Evolutionary conservation across 37 sponge, comb jelly and placozoan genomes (phyloP).

Genomic region (Axinella damicornis): DNA sequence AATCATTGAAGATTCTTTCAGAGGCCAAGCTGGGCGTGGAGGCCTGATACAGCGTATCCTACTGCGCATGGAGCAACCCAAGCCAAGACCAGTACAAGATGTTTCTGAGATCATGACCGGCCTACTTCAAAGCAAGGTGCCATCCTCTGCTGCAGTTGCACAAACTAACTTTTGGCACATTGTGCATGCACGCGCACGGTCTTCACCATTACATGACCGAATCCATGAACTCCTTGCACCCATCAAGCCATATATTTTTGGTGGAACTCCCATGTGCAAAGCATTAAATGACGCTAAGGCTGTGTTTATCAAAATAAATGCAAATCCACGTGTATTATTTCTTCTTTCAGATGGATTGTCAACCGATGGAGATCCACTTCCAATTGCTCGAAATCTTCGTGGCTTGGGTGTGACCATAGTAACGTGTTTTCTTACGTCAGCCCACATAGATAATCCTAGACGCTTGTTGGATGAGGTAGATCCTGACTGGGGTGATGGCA

Average conservation of each 20-base stretch:
- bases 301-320: slow-evolving; percentile 9
- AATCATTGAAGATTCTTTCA: not conserved
- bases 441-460: slow-evolving; percentile 17
- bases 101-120: slow-evolving; percentile 32
- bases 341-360: slow-evolving; percentile 61
- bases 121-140: too few relatives aligned
- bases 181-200: not conserved
- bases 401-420: slow-evolving; percentile 34
- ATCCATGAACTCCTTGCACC: slow-evolving; percentile 26
- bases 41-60: too few relatives aligned
- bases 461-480: not conserved
- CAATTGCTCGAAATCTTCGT: slow-evolving; percentile 7
- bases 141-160: too few relatives aligned
- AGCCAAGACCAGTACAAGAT: slow-evolving; percentile 16
- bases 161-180: too few relatives aligned
- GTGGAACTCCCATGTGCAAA: slow-evolving; percentile 56
- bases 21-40: too few relatives aligned
- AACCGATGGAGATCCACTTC: slow-evolving; percentile 51
- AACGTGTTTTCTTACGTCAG: slow-evolving; percentile 41
- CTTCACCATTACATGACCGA: slow-evolving; percentile 14
- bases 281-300: slow-evolving; percentile 34
- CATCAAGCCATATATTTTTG: slow-evolving; percentile 57
- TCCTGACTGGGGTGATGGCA: not conserved
- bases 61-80: too few relatives aligned
- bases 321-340: slow-evolving; percentile 31